phyloP scores from a whole-genome alignment of 2,797 vertebrate species.

The Lepus oiostolus region DNA sequence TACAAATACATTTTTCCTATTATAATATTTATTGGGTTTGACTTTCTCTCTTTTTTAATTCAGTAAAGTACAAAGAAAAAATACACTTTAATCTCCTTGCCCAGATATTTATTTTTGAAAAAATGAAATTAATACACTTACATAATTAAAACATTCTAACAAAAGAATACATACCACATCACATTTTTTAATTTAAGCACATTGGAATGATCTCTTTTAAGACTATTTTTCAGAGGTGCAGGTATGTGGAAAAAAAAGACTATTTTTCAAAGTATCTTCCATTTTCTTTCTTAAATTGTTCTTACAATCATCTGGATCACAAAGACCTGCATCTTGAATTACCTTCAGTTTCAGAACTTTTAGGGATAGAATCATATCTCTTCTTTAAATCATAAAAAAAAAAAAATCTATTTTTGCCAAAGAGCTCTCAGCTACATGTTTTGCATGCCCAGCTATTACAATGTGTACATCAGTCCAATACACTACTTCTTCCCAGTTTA shows the following conservation, averaged over 20 bases:
- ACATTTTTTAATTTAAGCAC: background rate
- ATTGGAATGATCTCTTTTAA: background rate
- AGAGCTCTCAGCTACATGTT: background rate
- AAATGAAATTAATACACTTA: background rate
- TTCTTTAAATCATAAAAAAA: background rate
- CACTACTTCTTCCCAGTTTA: background rate
- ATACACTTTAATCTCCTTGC: background rate
- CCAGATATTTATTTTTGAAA: conserved; percentile 18
- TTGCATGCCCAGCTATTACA: background rate
- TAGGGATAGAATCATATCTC: background rate
- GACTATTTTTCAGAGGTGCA: too few species aligned
- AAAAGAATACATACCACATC: too few species aligned
- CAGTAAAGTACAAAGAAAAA: background rate
- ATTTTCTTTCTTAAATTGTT: conserved; percentile 14
- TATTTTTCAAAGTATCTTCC: background rate
- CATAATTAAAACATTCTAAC: background rate
- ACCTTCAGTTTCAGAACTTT: background rate
- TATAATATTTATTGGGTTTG: background rate
- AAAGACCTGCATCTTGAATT: background rate
- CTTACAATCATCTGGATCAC: background rate
- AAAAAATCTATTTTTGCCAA: background rate
- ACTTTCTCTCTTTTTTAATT: background rate
- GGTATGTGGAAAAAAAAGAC: background rate
- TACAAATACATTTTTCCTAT: background rate
- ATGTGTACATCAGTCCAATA: background rate